Evolutionary conservation across 2,113 vertebrate genomes (phyloP), one percentile per base, ranked within the genome.

Genomic region (Nyctereutes procyonoides): DNA sequence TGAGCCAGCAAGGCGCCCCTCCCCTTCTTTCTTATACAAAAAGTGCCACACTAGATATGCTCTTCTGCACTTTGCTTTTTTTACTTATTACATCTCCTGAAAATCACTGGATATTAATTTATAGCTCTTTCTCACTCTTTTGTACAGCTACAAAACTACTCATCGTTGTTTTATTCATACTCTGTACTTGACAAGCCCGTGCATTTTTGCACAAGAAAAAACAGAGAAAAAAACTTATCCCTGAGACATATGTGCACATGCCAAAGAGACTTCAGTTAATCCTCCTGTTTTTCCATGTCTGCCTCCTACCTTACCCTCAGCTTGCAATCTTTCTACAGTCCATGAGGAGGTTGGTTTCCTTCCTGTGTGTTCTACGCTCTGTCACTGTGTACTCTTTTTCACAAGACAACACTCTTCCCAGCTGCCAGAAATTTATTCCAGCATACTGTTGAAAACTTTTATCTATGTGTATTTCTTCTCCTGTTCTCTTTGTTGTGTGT

Each of bases 1-100:
- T 43, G 43, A 43, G 43, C 43, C 43, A 43, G 43, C 43, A 1
- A 43, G 43, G 43, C 43, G 43, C 43, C 43, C 43, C 43, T 43
- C 48, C 16, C 24, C 32, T 87, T 87, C 56, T 80, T 92, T 86
- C 85, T 95, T 62, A 79, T 32, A 88, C 38, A 58, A 82, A 95
- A 53, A 48, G 55, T 55, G 13, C 1, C 84, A 14, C 17, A n/a
- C 28, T n/a, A 56, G 35, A 48, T 77, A 63, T 35, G 26, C 26
- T 88, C 51, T 73, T 65, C 30, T 74, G 51, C 13, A 89, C 38
- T 56, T 77, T 12, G 30, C 87, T 80, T 17, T 58, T 62, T 91
- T 63, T 14, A 26, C 15, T 83, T 63, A 88, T 5, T 85, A 43
- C 10, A 28, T 62, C n/a, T 86, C 60, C 73, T 77, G 30, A 58